These are phyloP conservation scores for Cephus rjabovi DNA, from an alignment of 2,888 invertebrate genomes.

Conservation along the genomic window DNA sequence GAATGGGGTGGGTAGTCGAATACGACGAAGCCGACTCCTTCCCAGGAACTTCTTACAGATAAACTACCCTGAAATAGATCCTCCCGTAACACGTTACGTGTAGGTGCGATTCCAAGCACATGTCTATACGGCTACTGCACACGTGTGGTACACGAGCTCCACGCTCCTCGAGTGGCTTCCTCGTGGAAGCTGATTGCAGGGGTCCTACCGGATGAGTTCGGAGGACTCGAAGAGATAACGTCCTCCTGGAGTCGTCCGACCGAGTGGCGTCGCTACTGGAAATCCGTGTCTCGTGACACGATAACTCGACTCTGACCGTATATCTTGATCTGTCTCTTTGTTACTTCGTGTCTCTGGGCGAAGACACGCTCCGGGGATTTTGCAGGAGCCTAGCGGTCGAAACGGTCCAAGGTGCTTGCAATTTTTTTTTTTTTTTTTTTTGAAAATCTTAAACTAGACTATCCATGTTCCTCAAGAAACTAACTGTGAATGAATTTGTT, in stretches of 20 bases:
- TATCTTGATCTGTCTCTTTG: neutral
- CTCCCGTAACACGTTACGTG: constrained; percentile 6
- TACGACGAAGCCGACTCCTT: constrained; percentile 40
- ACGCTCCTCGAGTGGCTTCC: neutral
- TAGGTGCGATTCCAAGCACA: neutral
- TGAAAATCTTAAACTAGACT: neutral
- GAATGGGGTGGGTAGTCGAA: neutral
- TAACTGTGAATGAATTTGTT: neutral
- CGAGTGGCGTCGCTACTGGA: neutral
- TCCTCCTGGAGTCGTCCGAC: neutral
- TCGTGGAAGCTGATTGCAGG: neutral
- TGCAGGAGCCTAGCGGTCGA: neutral
- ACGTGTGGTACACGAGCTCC: neutral
- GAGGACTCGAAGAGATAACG: neutral
- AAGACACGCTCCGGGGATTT: neutral
- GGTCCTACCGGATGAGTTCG: neutral
- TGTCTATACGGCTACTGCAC: neutral
- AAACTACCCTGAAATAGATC: constrained; percentile 49
- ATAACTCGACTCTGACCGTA: neutral
- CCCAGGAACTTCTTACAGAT: constrained; percentile 45
- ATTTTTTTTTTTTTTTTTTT: neutral
- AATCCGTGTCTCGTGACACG: neutral
- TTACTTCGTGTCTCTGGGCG: neutral
- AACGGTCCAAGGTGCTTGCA: neutral
- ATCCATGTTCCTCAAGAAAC: neutral